Evolutionary conservation across 1,140 invertebrate genomes (phyloP), one percentile per base, ranked within the genome.

Genomic region (Heterodera schachtii): DNA sequence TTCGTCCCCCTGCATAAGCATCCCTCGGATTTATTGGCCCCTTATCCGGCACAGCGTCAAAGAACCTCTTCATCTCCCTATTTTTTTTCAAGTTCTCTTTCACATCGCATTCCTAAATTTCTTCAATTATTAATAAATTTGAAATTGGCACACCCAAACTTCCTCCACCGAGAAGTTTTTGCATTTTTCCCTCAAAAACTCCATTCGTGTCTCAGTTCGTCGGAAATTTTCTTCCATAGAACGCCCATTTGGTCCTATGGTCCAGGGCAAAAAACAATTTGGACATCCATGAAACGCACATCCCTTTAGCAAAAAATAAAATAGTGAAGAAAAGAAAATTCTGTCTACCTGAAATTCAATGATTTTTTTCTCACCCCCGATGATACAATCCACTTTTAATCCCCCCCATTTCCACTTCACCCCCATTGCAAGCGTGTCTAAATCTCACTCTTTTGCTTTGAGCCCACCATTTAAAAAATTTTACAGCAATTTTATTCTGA

Each of bases 61-160:
- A 78, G 64, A 49, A 49, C 3, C 13, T 78, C 11, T 73, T 78
- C 76, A 78, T 78, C n/a, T 78, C 76, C 8, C 13, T 8, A 19
- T 78, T 73, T 13, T 41, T 73, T 9, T 31, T 31, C 60, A 78
- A 16, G 16, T 67, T 44, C 3, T 13, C 41, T 31, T 19, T 78
- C 3, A 78, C 71, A 3, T 78, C 70, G 16, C 69, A 73, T 69
- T 78, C 76, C 31, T 31, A 57, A 21, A 78, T 9, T 6, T 44
- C 0, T 31, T 31, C 31, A 31, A 31, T 31, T 0, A 31, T 31
- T 1, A 31, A 31, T 31, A 31, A 31, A 31, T 0, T 31, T 31
- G 31, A 31, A 31, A 31, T 31, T 31, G 31, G 70, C 52, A 8
- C 69, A 49, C 57, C 71, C 60, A 73, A 66, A 41, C 71, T 13